These are phyloP conservation scores for Synergus japonicus DNA, from an alignment of 2,888 invertebrate genomes.

Conservation along the genomic window DNA sequence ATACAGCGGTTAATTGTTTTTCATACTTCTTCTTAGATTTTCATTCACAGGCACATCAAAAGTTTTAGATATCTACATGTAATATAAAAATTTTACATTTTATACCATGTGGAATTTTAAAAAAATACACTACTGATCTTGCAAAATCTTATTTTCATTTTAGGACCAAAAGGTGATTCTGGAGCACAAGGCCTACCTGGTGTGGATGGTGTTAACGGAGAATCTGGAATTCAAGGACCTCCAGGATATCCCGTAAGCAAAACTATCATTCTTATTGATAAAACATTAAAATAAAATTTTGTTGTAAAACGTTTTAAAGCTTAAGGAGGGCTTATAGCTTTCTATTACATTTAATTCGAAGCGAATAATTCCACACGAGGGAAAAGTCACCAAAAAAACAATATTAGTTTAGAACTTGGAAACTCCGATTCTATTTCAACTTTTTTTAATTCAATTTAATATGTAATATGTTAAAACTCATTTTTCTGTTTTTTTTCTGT, in stretches of 20 bases:
- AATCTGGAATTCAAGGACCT: constrained; percentile 91
- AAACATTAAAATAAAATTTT: neutral
- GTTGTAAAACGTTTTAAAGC: neutral
- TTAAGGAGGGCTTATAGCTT: no score
- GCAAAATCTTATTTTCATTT: constrained; percentile 41
- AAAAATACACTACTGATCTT: neutral
- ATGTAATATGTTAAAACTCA: no score
- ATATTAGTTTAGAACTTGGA: no score
- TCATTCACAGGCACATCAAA: no score
- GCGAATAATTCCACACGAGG: no score
- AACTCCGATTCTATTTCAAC: no score
- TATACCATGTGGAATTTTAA: neutral
- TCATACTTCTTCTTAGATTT: no score
- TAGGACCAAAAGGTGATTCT: constrained; percentile 86
- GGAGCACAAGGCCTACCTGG: constrained; percentile 89
- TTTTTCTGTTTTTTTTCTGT: constrained; percentile 13
- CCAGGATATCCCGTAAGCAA: constrained; percentile 87
- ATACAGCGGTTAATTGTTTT: no score
- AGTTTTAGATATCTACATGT: neutral
- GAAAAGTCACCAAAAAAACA: no score
- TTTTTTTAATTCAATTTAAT: no score
- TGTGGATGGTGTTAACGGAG: constrained; percentile 86
- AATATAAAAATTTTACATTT: neutral
- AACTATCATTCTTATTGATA: constrained; percentile 7
- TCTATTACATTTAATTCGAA: no score